Evolutionary conservation across 2,113 vertebrate genomes (phyloP).

Genomic region (Scytalopus superciliaris): DNA sequence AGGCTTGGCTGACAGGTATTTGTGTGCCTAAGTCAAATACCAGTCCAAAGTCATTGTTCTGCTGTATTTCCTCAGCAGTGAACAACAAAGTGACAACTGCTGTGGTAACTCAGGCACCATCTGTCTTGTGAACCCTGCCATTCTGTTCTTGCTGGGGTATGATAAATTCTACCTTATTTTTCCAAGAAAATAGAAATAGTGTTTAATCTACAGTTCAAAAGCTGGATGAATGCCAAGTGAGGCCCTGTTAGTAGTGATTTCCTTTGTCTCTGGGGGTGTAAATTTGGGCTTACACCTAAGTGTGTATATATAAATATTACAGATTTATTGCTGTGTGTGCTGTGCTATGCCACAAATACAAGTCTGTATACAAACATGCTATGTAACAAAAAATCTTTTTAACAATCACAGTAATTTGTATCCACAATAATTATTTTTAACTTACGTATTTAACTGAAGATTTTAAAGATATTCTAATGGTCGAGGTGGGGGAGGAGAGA

Average conservation of each 20-base stretch:
- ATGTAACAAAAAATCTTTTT: background rate
- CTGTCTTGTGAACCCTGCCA: conserved; percentile 52
- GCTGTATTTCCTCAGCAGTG: conserved; percentile 23
- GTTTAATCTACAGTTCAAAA: conserved; percentile 18
- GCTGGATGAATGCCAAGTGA: conserved; percentile 46
- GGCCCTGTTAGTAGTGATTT: conserved; percentile 24
- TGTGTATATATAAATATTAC: conserved; percentile 48
- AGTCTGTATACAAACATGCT: background rate
- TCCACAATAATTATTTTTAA: background rate
- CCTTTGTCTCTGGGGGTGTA: conserved; percentile 41
- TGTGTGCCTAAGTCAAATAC: conserved; percentile 10
- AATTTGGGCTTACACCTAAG: conserved; percentile 55
- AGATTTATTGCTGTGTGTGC: conserved; percentile 14
- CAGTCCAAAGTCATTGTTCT: conserved; percentile 43
- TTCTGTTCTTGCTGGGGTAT: conserved; percentile 26
- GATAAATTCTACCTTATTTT: conserved; percentile 32
- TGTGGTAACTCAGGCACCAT: conserved; percentile 45
- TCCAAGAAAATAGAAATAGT: conserved; percentile 29
- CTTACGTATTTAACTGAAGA: background rate
- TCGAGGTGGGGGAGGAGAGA: accelerated
- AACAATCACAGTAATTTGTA: background rate
- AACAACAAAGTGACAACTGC: conserved; percentile 52
- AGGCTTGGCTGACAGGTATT: background rate
- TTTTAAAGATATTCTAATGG: background rate
- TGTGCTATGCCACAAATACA: background rate